Evolutionary conservation across 2,888 invertebrate species (phyloP), one percentile per base, ranked within the genome.

Genomic region (Maniola hyperantus): DNA sequence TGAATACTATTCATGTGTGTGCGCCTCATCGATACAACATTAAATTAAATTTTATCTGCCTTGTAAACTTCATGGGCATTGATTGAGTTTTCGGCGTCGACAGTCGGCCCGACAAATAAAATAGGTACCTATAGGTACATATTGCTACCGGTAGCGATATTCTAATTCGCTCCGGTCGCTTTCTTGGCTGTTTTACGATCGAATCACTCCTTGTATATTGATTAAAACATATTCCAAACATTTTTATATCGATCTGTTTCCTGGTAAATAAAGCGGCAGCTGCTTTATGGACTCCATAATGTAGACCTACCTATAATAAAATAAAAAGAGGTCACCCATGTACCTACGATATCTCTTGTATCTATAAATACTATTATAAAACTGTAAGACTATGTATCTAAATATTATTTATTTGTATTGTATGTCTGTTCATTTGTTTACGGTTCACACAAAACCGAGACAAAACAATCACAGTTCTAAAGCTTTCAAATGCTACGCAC

Each of bases 1-100:
- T n/a, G n/a, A n/a, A n/a, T 20, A 42, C 20, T 61, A 53, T 54
- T 61, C 82, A 82, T 83, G 83, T 74, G 72, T 75, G 77, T 79
- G 77, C 79, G 78, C 75, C 75, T 78, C 83, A 85, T 83, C 84
- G 84, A 87, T 85, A 87, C 86, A 88, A 87, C 86, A 83, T 87
- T 86, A 89, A 88, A 88, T 89, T 87, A 86, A 88, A 85, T 85
- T 86, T 88, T 87, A 91, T 88, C 87, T 88, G 82, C 84, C 86
- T 88, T 89, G 87, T 90, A 89, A 89, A 89, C 83, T 89, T 89
- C 84, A 84, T 85, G 82, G 85, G 80, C 81, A 80, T 83, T 84
- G 87, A 88, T 89, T 89, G 85, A 86, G 82, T 83, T 89, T 87
- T 87, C 81, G 79, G 80, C 78, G 75, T 79, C 80, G 76, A 8